Base-by-base conservation (phyloP, 2,113 vertebrate genomes). In the Phasianus colchicus region DNA sequence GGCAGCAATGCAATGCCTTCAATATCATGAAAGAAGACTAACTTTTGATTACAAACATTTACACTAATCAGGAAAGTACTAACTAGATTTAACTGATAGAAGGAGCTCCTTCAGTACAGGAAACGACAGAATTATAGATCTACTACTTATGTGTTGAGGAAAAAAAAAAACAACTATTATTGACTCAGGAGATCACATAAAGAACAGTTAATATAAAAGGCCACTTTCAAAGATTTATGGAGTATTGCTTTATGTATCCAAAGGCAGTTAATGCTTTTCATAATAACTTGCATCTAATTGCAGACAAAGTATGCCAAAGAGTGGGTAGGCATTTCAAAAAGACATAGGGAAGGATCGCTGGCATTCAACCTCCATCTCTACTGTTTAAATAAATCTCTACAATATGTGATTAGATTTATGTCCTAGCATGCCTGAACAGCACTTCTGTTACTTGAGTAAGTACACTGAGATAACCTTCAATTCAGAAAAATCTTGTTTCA, bases 381-480 rank as follows among this genome's bases (percentile, higher is more conserved):
- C 2, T 76, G 34, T 66, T 65, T 65, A 47, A n/a, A 52, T 34
- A 58, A 8, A 27, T 30, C 2, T 47, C 3, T 58, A 2, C 74
- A 30, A 36, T 42, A 25, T 83, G 27, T 65, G 40, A 47, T 47
- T 71, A 32, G 22, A 30, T 20, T 61, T 81, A 29, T 58, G 36
- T 66, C 13, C 75, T 72, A 47, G 6, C 11, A 32, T 77, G 54
- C 18, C 40, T 66, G 30, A 4, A 38, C 10, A 81, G 11, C 32
- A 63, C 57, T 81, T 67, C 13, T 61, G 9, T 50, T 67, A 4
- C 34, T 60, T 47, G 21, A 29, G 3, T 55, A 6, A 43, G 20
- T 5, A 24, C 19, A n/a, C 34, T 7, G 22, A 65, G 9, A 75
- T 12, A 24, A 7, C 8, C 0, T 0, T 5, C 12, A 36, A 20